Conservation (phyloP, 1,140 invertebrate genomes). For the Pseudomyrmex gracilis region DNA sequence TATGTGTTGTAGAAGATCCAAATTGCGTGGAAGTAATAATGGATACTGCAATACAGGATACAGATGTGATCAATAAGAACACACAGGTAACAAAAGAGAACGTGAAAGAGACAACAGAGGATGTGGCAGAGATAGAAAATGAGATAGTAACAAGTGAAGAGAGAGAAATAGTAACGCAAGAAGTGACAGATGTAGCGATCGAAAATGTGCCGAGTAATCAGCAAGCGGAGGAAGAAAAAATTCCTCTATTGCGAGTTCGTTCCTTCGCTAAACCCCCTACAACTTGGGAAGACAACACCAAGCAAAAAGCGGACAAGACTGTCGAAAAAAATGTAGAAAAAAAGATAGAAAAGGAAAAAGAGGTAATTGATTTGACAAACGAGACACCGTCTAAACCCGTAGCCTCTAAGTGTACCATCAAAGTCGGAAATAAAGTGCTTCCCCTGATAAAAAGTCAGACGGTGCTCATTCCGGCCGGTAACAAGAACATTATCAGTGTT, state of each 20-base stretch:
- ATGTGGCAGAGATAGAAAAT: background rate
- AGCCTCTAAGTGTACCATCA: background rate
- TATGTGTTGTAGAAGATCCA: slow-evolving; percentile 64
- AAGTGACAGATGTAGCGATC: background rate
- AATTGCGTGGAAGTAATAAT: background rate
- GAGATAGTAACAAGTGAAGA: background rate
- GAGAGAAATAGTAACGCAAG: background rate
- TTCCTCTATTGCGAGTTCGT: slow-evolving; percentile 75
- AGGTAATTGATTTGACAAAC: slow-evolving; percentile 62
- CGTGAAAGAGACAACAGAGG: background rate
- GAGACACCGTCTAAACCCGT: background rate
- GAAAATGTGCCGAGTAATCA: background rate
- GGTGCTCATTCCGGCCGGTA: slow-evolving; percentile 40
- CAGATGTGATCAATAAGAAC: background rate
- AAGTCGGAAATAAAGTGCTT: slow-evolving; percentile 10
- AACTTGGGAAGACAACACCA: slow-evolving; percentile 71
- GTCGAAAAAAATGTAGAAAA: slow-evolving; percentile 6
- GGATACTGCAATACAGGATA: background rate
- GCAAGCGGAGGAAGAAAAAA: slow-evolving; percentile 35
- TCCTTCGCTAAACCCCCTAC: slow-evolving; percentile 80
- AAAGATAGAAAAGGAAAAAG: slow-evolving; percentile 26
- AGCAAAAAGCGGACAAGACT: slow-evolving; percentile 45
- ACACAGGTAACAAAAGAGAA: background rate
- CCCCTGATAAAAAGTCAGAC: slow-evolving; percentile 49
- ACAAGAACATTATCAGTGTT: slow-evolving; percentile 60